Evolutionary conservation across 2,797 vertebrate species (phyloP), one percentile per base, ranked within the genome.

Genomic region (Macroramphosus scolopax): DNA sequence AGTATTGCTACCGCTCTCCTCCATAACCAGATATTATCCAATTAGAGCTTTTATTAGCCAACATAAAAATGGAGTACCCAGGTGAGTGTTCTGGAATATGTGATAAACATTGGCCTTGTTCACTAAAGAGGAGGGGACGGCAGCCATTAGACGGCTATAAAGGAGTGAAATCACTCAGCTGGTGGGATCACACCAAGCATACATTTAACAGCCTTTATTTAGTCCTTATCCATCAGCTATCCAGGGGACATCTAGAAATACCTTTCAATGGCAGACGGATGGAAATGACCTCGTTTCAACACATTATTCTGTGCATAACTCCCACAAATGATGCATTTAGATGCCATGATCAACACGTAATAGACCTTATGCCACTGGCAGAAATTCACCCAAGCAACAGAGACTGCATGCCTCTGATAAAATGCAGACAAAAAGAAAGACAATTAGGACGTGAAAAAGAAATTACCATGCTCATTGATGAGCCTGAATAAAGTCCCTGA

Each of bases 31-130:
- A 52, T 76, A 78, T 75, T 52, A 77, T 78, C 59, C 62, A 30
- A 70, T 78, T 75, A 59, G 24, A 67, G 55, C 50, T 84, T 85
- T 84, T 80, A 85, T 51, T 63, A 58, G 63, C 63, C 17, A 47
- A 64, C 68, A 72, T 81, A 73, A 79, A 82, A 83, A 52, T 58
- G 51, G 63, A 85, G 63, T 26, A 41, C 56, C 31, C 5, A 29
- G 44, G 64, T 71, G 52, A 81, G 82, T 75, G 76, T 59, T 72
- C 25, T 61, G 46, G 80, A 60, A 66, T 65, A 71, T 51, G 57
- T 51, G 54, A 78, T 80, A 78, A 80, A 82, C 57, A 75, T 30
- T 30, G 47, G 63, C 49, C 57, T 53, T 63, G 61, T 28, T 35
- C 43, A 36, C 54, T 73, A 70, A 63, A 75, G 45, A 54, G 49